Percentiles rank a stretch among this genome's conserved stretches.
These are phyloP conservation scores for Acleris sparsana DNA, from an alignment of 2,888 invertebrate species.

Conservation along the genomic window DNA sequence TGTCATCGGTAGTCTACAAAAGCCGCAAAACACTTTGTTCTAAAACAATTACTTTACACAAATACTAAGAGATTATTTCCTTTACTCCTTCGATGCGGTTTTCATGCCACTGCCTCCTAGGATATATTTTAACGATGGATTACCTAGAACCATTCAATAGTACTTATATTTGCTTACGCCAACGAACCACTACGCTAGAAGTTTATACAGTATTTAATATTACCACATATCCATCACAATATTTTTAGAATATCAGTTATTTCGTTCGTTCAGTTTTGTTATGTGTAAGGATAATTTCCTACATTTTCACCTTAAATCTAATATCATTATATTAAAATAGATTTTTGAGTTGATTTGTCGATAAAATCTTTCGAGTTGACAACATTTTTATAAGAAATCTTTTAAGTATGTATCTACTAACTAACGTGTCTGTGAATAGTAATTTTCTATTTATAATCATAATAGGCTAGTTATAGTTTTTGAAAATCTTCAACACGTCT, in stretches of 20 bases:
- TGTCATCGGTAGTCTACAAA: too few relatives aligned
- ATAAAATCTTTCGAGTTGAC: conserved; percentile 77
- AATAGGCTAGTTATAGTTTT: conserved; percentile 14
- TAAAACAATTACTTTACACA: too few relatives aligned
- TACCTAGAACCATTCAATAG: conserved; percentile 15
- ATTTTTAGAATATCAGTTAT: conserved; percentile 82
- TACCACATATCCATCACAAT: conserved; percentile 83
- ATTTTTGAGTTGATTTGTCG: conserved; percentile 66
- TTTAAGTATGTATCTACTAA: conserved; percentile 43
- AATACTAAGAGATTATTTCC: not conserved
- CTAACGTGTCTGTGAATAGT: conserved; percentile 42
- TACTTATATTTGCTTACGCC: conserved; percentile 19
- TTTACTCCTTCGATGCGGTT: not conserved
- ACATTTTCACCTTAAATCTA: conserved; percentile 46
- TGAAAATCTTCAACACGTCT: conserved; percentile 25
- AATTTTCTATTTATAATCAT: conserved; percentile 44
- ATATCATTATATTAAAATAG: conserved; percentile 65
- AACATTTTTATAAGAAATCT: conserved; percentile 62
- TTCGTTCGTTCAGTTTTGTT: conserved; percentile 71
- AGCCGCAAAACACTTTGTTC: too few relatives aligned
- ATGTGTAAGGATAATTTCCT: conserved; percentile 48
- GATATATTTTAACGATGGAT: conserved; percentile 1
- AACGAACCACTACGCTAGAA: conserved; percentile 46
- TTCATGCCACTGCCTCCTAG: not conserved
- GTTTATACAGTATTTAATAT: conserved; percentile 60